Evolutionary conservation across 2,113 vertebrate genomes (phyloP).

Genomic region (Hypocryptadius cinnamomeus): DNA sequence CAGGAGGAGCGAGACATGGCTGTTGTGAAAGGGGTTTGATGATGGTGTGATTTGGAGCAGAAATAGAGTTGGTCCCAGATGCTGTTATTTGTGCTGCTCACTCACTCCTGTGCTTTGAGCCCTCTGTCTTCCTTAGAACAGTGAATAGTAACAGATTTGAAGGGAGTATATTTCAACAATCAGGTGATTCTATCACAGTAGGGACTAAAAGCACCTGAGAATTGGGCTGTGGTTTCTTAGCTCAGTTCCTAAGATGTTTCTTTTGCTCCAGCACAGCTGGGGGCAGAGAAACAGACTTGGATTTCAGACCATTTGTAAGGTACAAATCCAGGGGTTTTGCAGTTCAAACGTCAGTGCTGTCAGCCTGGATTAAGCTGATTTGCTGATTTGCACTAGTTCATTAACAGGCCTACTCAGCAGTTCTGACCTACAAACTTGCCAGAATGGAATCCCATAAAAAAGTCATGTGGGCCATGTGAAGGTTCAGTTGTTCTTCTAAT

Average conservation of each 20-base stretch:
- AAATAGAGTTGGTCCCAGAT: not conserved
- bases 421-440: slow-evolving; percentile 9
- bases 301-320: not conserved
- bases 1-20: not conserved
- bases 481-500: not conserved
- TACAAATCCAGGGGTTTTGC: slow-evolving; percentile 20
- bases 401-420: slow-evolving; percentile 2
- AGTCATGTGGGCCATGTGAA: not conserved
- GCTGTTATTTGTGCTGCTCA: not conserved
- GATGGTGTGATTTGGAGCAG: not conserved
- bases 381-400: slow-evolving; percentile 33
- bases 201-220: not conserved
- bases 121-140: not conserved
- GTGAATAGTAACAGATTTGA: not conserved
- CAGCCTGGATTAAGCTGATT: slow-evolving; percentile 32
- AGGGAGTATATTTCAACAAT: not conserved
- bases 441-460: slow-evolving; percentile 16
- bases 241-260: not conserved
- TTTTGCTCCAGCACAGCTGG: not conserved
- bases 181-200: not conserved
- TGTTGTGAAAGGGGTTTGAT: not conserved
- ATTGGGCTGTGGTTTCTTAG: not conserved
- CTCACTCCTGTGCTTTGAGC: not conserved
- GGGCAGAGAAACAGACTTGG: not conserved
- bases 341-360: not conserved